Evolutionary conservation across 1,140 invertebrate species (phyloP).

Genomic region (Drosophila auraria): DNA sequence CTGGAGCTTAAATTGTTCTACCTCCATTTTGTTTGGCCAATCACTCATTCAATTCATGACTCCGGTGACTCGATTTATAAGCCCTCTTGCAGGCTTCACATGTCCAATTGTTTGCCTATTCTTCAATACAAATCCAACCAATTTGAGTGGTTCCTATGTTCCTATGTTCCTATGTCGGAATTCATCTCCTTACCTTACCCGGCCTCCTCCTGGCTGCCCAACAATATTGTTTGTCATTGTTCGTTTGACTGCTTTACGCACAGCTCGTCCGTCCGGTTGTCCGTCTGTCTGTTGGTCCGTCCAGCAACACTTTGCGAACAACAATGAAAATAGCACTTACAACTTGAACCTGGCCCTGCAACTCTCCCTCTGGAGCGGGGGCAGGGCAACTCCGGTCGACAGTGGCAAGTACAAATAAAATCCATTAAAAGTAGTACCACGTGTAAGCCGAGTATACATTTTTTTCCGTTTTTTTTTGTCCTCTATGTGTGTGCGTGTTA

Average conservation of each 20-base stretch:
- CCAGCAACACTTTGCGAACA: slow-evolving; percentile 47
- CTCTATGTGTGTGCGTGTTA: slow-evolving; percentile 21
- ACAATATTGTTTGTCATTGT: slow-evolving; percentile 61
- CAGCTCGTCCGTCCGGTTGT: slow-evolving; percentile 7
- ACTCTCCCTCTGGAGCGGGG: slow-evolving; percentile 3
- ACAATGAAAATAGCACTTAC: slow-evolving; percentile 58
- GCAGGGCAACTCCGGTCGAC: slow-evolving; percentile 23
- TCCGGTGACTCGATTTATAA: slow-evolving; percentile 36
- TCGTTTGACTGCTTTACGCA: slow-evolving; percentile 53
- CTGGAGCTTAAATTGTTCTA: not conserved
- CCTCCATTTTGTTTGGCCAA: slow-evolving; percentile 7
- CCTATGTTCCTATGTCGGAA: slow-evolving; percentile 9
- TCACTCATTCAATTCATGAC: slow-evolving; percentile 29
- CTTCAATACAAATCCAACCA: slow-evolving; percentile 34
- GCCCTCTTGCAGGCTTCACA: slow-evolving; percentile 22
- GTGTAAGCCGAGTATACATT: slow-evolving; percentile 68
- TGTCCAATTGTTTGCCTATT: slow-evolving; percentile 44
- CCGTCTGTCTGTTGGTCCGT: slow-evolving; percentile 4
- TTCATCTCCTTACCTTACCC: not conserved
- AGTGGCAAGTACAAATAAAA: slow-evolving; percentile 81
- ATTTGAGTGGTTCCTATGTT: slow-evolving; percentile 27
- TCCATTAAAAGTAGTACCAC: slow-evolving; percentile 78
- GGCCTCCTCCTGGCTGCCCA: not conserved
- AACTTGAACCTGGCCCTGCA: slow-evolving; percentile 49
- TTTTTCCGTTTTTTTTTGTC: not conserved